These are phyloP conservation scores for Archaeoteleia sp. DNA, from an alignment of 2,888 invertebrate genomes.

Conservation along the genomic window DNA sequence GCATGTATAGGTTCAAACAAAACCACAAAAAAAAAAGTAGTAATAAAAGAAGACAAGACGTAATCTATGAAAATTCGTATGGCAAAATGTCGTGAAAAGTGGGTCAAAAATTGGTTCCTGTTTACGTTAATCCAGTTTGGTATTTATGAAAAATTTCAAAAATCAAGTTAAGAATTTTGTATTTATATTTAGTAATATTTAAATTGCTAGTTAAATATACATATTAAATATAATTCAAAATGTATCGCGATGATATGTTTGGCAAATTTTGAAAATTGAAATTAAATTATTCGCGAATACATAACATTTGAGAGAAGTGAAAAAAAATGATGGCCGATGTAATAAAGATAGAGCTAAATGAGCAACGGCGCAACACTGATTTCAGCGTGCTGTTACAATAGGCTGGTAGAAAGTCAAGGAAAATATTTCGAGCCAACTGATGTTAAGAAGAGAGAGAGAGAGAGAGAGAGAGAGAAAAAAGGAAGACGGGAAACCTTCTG, in stretches of 20 bases:
- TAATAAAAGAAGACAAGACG: background rate
- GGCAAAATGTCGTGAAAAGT: slow-evolving; percentile 36
- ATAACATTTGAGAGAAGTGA: too few species aligned
- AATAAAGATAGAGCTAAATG: background rate
- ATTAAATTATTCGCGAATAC: too few species aligned
- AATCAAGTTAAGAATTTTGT: too few species aligned
- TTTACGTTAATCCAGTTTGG: slow-evolving; percentile 31
- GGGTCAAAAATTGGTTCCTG: slow-evolving; percentile 20
- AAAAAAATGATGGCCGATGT: background rate
- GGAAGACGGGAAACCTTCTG: slow-evolving; percentile 18
- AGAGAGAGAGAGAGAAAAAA: background rate
- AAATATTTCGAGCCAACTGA: slow-evolving; percentile 2
- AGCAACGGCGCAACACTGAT: too few species aligned
- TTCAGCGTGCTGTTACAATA: too few species aligned
- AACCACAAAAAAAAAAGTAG: too few species aligned
- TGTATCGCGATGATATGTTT: too few species aligned
- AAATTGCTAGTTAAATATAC: too few species aligned
- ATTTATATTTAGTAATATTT: too few species aligned
- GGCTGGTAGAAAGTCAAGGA: too few species aligned
- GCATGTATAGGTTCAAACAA: slow-evolving; percentile 33
- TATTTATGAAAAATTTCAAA: background rate
- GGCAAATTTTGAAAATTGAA: too few species aligned
- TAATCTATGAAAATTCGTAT: slow-evolving; percentile 31
- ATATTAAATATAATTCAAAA: too few species aligned
- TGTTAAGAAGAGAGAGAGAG: background rate